Percentiles rank a stretch among this genome's conserved stretches.
These are phyloP conservation scores for Agapornis canus DNA, from an alignment of 2,797 vertebrate species.

Conservation along the genomic window DNA sequence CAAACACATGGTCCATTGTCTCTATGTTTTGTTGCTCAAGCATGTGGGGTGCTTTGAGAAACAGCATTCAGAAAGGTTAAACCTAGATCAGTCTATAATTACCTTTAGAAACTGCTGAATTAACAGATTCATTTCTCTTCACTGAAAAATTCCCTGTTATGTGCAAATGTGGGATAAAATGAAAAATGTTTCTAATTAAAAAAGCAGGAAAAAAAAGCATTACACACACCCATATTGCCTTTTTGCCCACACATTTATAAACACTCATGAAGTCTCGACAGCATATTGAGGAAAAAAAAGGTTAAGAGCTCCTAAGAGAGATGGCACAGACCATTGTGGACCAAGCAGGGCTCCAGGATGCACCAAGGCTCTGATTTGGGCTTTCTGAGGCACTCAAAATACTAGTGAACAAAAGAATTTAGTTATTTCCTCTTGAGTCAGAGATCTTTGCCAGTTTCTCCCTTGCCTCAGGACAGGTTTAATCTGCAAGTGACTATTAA, in stretches of 20 bases:
- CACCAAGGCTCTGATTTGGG: rapidly evolving
- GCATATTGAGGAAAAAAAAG: background rate
- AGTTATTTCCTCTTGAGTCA: background rate
- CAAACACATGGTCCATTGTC: background rate
- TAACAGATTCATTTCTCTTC: background rate
- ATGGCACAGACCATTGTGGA: rapidly evolving
- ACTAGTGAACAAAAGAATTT: background rate
- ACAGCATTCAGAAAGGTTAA: constrained; percentile 5
- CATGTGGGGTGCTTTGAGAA: background rate
- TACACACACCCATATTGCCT: background rate
- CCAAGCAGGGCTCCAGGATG: background rate
- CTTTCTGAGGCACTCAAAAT: background rate
- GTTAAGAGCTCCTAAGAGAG: background rate
- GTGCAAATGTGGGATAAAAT: background rate
- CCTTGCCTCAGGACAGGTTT: background rate
- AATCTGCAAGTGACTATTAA: background rate
- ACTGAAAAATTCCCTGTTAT: background rate
- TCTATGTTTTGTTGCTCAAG: background rate
- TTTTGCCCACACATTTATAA: background rate
- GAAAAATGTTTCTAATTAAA: background rate
- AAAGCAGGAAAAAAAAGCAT: background rate
- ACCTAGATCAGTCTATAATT: background rate
- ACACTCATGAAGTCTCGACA: background rate
- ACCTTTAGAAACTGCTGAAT: constrained; percentile 29
- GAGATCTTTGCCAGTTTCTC: background rate